These are phyloP conservation scores for Tympanoctomys barrerae DNA, from an alignment of 2,797 vertebrate species.

Conservation along the genomic window DNA sequence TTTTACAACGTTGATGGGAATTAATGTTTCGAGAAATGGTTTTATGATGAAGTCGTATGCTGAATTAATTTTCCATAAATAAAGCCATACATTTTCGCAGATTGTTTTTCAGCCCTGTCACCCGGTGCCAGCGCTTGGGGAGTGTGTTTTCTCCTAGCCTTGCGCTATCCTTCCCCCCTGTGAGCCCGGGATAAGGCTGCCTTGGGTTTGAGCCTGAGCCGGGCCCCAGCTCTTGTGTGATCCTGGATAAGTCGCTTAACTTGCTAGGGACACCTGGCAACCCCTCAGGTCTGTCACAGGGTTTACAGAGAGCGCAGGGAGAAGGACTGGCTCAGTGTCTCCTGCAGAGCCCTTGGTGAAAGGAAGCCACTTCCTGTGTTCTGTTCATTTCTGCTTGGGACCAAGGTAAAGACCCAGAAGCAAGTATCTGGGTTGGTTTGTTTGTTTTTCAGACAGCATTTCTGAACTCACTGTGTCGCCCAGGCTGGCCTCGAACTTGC, in stretches of 20 bases:
- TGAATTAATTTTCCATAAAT: constrained; percentile 81
- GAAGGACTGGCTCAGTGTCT: background rate
- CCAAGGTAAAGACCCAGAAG: background rate
- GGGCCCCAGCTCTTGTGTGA: background rate
- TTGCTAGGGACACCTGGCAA: background rate
- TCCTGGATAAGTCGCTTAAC: background rate
- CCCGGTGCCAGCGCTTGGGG: background rate
- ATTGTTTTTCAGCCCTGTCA: constrained; percentile 44
- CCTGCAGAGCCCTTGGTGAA: fast-evolving
- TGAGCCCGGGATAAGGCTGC: background rate
- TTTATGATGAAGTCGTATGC: constrained; percentile 74
- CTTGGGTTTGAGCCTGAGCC: constrained; percentile 21
- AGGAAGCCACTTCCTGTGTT: background rate
- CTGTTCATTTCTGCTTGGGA: background rate
- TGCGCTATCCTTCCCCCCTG: fast-evolving
- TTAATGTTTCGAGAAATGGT: constrained; percentile 81
- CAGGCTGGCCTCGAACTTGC: background rate
- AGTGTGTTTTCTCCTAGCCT: background rate
- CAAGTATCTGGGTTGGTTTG: background rate
- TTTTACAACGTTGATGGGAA: constrained; percentile 73
- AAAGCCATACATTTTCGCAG: constrained; percentile 62
- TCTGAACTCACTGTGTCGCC: background rate
- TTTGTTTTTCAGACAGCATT: background rate
- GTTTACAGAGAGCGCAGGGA: background rate
- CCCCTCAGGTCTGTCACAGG: background rate